phyloP scores from a whole-genome alignment of 30 jellyfish, hydroid and myxozoan genomes.

The Pelagia noctiluca region DNA sequence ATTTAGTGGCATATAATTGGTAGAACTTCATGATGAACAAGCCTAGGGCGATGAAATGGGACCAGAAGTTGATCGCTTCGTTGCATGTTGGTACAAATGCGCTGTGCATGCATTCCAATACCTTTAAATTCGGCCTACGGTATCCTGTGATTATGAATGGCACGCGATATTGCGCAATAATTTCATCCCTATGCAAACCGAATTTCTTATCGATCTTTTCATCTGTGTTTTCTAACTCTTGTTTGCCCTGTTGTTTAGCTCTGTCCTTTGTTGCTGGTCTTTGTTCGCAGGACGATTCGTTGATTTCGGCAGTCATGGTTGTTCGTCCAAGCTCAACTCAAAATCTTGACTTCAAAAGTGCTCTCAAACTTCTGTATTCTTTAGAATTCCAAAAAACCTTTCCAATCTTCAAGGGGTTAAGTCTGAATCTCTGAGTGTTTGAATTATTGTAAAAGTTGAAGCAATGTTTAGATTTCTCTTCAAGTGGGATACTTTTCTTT shows the following conservation, averaged over 20 bases:
- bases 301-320: too few species aligned
- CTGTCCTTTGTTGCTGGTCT: background rate
- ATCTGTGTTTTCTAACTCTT: too few species aligned
- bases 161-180: conserved; percentile 76
- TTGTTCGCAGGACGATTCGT: too few species aligned
- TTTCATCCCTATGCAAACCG: conserved; percentile 79
- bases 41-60: conserved; percentile 88
- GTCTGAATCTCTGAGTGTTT: too few species aligned
- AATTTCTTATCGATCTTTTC: conserved; percentile 38
- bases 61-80: conserved; percentile 87
- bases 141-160: conserved; percentile 89
- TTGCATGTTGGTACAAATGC: conserved; percentile 79
- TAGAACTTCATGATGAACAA: conserved; percentile 54
- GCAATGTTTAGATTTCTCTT: too few species aligned
- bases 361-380: too few species aligned
- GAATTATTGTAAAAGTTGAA: too few species aligned
- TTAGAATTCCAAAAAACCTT: too few species aligned
- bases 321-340: too few species aligned
- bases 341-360: too few species aligned
- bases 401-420: too few species aligned
- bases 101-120: conserved; percentile 79
- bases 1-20: conserved; percentile 30
- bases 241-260: background rate
- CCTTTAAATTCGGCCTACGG: conserved; percentile 81
- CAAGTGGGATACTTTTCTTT: too few species aligned